These are phyloP conservation scores for Pheosia tremula DNA, from an alignment of 2,888 invertebrate genomes.

Conservation along the genomic window DNA sequence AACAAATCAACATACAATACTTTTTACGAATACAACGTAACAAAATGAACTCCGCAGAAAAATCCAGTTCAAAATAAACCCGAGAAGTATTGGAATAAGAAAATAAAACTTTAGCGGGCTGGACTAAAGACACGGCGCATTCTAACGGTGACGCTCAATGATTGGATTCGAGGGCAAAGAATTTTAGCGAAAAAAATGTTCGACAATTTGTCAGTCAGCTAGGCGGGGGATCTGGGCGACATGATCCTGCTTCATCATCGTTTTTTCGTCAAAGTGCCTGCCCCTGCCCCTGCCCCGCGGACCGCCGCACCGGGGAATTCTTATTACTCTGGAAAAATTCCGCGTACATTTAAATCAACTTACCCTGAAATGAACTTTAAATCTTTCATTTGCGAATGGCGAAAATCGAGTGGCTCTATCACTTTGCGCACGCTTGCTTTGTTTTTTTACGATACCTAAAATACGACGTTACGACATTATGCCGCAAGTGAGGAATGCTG, in stretches of 20 bases:
- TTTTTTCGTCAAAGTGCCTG: slow-evolving; percentile 71
- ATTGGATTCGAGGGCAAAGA: slow-evolving; percentile 73
- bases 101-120: slow-evolving; percentile 51
- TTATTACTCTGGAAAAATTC: slow-evolving; percentile 73
- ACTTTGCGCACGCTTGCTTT: slow-evolving; percentile 66
- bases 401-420: slow-evolving; percentile 74
- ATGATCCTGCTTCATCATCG: slow-evolving; percentile 79
- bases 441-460: slow-evolving; percentile 71
- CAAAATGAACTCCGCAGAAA: background rate
- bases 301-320: slow-evolving; percentile 64
- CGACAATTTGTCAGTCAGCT: slow-evolving; percentile 76
- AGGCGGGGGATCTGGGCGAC: slow-evolving; percentile 63
- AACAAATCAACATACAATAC: background rate
- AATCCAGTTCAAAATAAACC: slow-evolving; percentile 45
- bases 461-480: slow-evolving; percentile 66
- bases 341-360: slow-evolving; percentile 67
- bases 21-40: background rate
- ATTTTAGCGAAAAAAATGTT: slow-evolving; percentile 75
- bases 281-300: slow-evolving; percentile 52
- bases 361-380: slow-evolving; percentile 73
- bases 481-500: slow-evolving; percentile 61
- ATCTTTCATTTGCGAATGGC: slow-evolving; percentile 70
- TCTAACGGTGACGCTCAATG: slow-evolving; percentile 67
- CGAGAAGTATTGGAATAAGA: slow-evolving; percentile 47
- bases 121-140: slow-evolving; percentile 53